Evolutionary conservation across 2,113 vertebrate genomes (phyloP), one percentile per base, ranked within the genome.

Genomic region (Propithecus coquereli): DNA sequence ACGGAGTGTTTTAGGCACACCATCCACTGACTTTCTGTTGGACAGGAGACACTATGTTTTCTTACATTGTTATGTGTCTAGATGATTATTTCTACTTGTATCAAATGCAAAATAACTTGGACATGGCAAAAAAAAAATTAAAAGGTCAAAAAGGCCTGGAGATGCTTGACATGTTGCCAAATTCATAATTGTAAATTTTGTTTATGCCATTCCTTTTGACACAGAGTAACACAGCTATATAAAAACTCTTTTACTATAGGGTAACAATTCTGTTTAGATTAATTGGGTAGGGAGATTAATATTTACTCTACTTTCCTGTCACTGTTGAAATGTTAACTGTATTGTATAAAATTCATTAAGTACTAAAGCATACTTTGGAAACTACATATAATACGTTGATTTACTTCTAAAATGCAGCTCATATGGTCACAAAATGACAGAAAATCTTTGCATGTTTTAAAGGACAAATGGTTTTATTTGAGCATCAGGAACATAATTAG

Each of bases 261-360:
- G 84, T 97, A 95, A 97, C 94, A 98, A 94, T 98, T 97, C 63
- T 94, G 82, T 96, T 94, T 71, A 97, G 93, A 97, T 97, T 98
- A 98, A 98, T 97, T 97, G 94, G 87, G 96, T 92, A 93, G 95
- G 93, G 94, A 98, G 79, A 98, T 97, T 97, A 97, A 97, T 98
- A 98, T 97, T 98, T 98, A 97, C 96, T 95, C 81, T 97, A 94
- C 80, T 98, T 97, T 88, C 37, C 37, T 95, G 96, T 90, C 77
- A 94, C 54, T 95, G 88, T 77, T 97, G 94, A 98, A 97, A 96
- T 94, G 71, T 97, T 96, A 97, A 97, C 91, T 92, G 88, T 93
- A 92, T 94, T 96, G 65, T 94, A 61, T 90, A 97, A 98, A 97
- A 96, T 94, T 73, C 88, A 95, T 96, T 98, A 97, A 96, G 65